Conservation (phyloP, 1,140 invertebrate species). For the Mycetomoellerius zeteki region DNA sequence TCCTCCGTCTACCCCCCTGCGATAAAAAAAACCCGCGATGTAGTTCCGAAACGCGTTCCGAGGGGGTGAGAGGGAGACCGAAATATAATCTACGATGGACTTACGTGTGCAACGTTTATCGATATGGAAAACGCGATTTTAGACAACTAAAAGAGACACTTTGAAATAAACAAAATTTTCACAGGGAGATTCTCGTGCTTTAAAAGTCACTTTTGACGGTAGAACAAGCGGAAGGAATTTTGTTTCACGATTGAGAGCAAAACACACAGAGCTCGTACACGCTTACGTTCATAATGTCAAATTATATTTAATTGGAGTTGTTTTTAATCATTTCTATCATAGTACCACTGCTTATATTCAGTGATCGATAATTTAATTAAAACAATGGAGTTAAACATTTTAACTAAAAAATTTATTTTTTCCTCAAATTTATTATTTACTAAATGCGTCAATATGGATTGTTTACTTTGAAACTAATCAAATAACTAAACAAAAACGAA, state of each 20-base stretch:
- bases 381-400: neutral
- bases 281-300: too few relatives aligned
- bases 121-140: conserved; percentile 14
- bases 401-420: too few relatives aligned
- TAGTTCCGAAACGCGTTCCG: conserved; percentile 12
- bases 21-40: conserved; percentile 29
- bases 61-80: neutral
- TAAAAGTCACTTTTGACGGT: neutral
- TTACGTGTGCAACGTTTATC: neutral
- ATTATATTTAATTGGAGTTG: too few relatives aligned
- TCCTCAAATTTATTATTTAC: too few relatives aligned
- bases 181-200: neutral
- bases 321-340: too few relatives aligned
- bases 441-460: too few relatives aligned
- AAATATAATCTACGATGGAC: conserved; percentile 30
- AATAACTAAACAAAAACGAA: too few relatives aligned
- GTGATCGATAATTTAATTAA: too few relatives aligned
- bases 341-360: too few relatives aligned
- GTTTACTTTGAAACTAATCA: too few relatives aligned
- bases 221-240: neutral
- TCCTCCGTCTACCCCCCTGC: neutral
- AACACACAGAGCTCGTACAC: neutral
- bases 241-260: neutral
- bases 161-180: neutral
- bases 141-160: neutral